These are phyloP conservation scores for Poecile atricapillus DNA, from an alignment of 2,113 vertebrate genomes.

Conservation along the genomic window DNA sequence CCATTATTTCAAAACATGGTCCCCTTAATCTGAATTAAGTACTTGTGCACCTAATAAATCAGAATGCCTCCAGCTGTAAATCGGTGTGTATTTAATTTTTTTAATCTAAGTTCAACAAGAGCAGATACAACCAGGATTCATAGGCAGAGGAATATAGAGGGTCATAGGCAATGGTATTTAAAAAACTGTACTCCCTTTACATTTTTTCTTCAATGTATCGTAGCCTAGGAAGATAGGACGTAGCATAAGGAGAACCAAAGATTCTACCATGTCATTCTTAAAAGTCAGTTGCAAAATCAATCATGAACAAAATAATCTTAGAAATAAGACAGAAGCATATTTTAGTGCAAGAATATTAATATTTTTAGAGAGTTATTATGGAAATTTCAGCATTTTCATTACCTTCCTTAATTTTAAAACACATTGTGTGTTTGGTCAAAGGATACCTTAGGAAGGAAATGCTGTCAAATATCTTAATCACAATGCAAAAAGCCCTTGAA, in stretches of 20 bases:
- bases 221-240: neutral
- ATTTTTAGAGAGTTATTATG: neutral
- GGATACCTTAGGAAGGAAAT: neutral
- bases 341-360: neutral
- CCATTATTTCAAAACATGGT: neutral
- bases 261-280: neutral
- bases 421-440: neutral
- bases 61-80: neutral
- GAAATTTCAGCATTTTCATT: neutral
- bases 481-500: neutral
- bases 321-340: neutral
- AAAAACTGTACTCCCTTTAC: neutral
- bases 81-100: neutral
- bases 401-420: neutral
- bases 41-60: neutral
- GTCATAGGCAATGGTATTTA: neutral
- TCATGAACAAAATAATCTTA: neutral
- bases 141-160: neutral
- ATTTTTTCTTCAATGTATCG: neutral
- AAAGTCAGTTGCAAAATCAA: neutral
- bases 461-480: neutral
- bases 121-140: neutral
- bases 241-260: neutral
- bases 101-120: neutral
- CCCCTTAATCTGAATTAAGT: neutral